These are phyloP conservation scores for Rapana venosa DNA, from an alignment of 2,888 invertebrate species.

Conservation along the genomic window DNA sequence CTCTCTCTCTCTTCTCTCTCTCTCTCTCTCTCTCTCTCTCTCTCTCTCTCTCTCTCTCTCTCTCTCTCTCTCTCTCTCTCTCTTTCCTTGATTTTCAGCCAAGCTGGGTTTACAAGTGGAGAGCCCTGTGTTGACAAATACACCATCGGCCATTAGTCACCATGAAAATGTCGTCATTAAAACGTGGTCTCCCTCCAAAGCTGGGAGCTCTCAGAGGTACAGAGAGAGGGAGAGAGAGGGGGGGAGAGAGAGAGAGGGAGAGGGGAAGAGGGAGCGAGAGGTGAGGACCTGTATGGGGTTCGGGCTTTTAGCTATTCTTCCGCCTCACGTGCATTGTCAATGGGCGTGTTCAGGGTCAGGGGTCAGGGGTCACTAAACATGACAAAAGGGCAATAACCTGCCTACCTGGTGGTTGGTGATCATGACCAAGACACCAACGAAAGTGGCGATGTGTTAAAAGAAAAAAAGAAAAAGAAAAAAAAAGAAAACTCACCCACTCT, in stretches of 20 bases:
- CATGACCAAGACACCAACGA: too few species aligned
- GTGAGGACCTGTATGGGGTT: neutral
- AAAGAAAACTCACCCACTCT: too few species aligned
- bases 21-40: neutral
- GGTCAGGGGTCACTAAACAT: constrained; percentile 23
- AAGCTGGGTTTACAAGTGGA: too few species aligned
- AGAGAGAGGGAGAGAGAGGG: too few species aligned
- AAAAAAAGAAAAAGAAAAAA: too few species aligned
- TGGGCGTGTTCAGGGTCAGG: neutral
- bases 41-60: too few species aligned
- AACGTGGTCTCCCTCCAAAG: neutral
- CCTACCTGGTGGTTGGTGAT: neutral
- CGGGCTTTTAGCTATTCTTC: neutral
- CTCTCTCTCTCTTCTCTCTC: neutral
- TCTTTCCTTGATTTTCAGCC: neutral
- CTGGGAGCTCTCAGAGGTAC: neutral
- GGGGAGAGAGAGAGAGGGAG: too few species aligned
- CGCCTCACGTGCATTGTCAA: neutral
- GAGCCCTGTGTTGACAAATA: constrained; percentile 9
- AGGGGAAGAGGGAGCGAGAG: too few species aligned
- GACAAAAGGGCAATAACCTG: constrained; percentile 2
- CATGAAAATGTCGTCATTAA: constrained; percentile 28
- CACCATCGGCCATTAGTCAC: neutral
- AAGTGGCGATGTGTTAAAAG: too few species aligned
- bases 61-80: neutral